Base-by-base conservation (phyloP, 2,888 invertebrate species). In the Drosophila austrosaltans region DNA sequence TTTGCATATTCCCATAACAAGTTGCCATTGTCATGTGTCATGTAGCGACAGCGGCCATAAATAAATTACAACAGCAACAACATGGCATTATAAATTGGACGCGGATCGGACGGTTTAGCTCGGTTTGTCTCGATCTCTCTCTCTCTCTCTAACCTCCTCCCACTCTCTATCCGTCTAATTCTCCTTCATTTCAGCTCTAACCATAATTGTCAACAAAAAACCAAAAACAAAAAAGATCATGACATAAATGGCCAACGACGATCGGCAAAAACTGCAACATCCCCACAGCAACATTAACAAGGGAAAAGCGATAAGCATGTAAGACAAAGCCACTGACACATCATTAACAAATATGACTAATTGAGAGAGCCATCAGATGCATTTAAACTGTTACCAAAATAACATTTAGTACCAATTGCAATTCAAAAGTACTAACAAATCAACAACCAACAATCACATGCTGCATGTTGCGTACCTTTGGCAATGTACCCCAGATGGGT, bases 11-110 rank as follows among this genome's bases (percentile, higher is more conserved):
- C 81, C 87, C 89, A 84, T 80, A 84, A 81, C 88, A 86, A 83
- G 88, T 87, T 87, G 88, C 84, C 84, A 86, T 82, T 86, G 89
- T 86, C 84, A 86, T 82, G 82, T 86, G 85, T 88, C 89, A 86
- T 88, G 85, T 88, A 73, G 69, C 80, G 79, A 85, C 83, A 87
- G 81, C 78, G 69, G 76, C 83, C 89, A 86, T 87, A 86, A 86
- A 86, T 86, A 88, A 86, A 88, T 86, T 88, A 88, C 87, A 84
- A 75, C 62, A 73, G 68, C 87, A 87, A 69, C 82, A 81, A 81
- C 76, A 79, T 80, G 79, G 76, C 83, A 81, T 82, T 87, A 79
- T 77, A 79, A 74, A 79, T 80, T 87, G 84, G 73, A 48, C 22
- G 48, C 69, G 82, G 78, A 71, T 79, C 76, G 84, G 30, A 30